Evolutionary conservation across 2,797 vertebrate species (phyloP), one percentile per base, ranked within the genome.

Genomic region (Netta rufina): DNA sequence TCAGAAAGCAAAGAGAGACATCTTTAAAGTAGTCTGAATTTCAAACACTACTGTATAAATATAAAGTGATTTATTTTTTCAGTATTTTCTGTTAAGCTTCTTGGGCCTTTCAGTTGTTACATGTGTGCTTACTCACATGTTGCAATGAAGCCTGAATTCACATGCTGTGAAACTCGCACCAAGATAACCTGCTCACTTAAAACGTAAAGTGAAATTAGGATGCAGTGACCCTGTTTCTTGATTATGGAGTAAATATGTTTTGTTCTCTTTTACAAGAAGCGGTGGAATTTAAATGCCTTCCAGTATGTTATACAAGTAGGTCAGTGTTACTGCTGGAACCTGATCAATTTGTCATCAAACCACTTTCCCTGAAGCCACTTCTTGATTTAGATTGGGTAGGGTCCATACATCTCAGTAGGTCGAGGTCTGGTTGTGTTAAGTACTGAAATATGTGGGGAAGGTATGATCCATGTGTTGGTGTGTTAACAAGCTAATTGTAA

Each of bases 271-370:
- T 43, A 24, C 36, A 71, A 67, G 61, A 14, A 61, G 51, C 24
- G 41, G 71, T 75, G 74, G 28, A 71, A 86, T 86, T 49, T 41
- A 61, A 89, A 60, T 71, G 65, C 36, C 53, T 94, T 70, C 27
- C 47, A 66, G 49, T 27, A 2, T 16, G 41, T 56, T 92, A 25
- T 39, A 21, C 64, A 92, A 90, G 64, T 93, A 93, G 80, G 87
- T 91, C 89, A 92, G 66, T 95, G 77, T 96, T 88, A 76, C 9
- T 94, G 84, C 92, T 95, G 92, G 85, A 95, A 72, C 70, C 54
- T 60, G 61, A 38, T 80, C 73, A 87, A 70, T 88, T 39, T 92
- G 76, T 60, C 71, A 71, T 75, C 58, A 81, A 88, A 84, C 58
- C 67, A 3, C 75, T 92, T 86, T 89, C 60, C 49, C 56, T 89